Percentiles rank a stretch among this genome's conserved stretches.
Conservation (phyloP, 2,888 invertebrate species). For the Tipula unca region DNA sequence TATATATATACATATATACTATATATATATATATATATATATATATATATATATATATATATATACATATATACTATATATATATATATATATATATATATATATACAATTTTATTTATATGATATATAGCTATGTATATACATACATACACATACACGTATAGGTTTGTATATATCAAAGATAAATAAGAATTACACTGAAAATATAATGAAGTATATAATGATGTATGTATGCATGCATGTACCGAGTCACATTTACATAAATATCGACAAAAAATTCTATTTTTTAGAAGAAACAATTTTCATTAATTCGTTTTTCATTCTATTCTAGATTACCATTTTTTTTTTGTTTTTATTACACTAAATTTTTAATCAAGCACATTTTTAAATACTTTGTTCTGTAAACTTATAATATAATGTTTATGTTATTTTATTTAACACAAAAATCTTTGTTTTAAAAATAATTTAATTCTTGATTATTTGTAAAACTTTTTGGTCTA, state of each 20-base stretch:
- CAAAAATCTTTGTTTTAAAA: not conserved
- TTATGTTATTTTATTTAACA: not conserved
- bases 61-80: too few species aligned
- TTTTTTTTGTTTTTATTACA: not conserved
- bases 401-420: not conserved
- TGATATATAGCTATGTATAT: not conserved
- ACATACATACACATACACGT: too few species aligned
- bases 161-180: too few species aligned
- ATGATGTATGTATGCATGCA: too few species aligned
- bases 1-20: too few species aligned
- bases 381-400: not conserved
- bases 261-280: not conserved
- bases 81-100: too few species aligned
- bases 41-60: too few species aligned
- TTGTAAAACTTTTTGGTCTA: not conserved
- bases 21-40: too few species aligned
- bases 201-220: not conserved
- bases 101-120: too few species aligned
- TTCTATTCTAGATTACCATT: not conserved
- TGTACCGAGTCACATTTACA: not conserved
- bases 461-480: not conserved
- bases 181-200: not conserved
- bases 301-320: not conserved
- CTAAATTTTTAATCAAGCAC: not conserved
- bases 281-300: not conserved